Conservation (phyloP, 2,888 invertebrate genomes). For the Cantharis flavilabris region DNA sequence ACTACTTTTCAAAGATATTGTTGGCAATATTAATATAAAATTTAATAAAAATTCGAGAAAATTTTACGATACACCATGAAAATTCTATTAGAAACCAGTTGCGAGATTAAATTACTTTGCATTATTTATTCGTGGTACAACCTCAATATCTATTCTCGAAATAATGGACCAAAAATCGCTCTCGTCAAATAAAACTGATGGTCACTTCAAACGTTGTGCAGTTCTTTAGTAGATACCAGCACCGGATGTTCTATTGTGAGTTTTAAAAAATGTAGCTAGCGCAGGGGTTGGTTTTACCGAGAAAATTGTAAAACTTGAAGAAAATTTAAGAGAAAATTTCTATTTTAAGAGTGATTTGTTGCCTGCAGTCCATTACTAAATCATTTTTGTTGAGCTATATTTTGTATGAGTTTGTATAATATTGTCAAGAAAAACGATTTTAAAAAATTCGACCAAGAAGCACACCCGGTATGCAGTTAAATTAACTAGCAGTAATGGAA, state of each 20-base stretch:
- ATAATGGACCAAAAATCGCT: not conserved
- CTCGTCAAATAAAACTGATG: not conserved
- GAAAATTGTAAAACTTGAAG: not conserved
- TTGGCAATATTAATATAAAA: not conserved
- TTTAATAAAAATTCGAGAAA: not conserved
- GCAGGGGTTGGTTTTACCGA: not conserved
- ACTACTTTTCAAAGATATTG: not conserved
- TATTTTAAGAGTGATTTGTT: not conserved
- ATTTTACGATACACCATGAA: not conserved
- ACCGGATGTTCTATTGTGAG: not conserved
- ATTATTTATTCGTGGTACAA: not conserved
- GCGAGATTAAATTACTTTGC: not conserved
- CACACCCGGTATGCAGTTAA: not conserved
- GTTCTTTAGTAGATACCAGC: not conserved
- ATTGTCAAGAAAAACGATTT: not conserved
- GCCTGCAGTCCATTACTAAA: not conserved
- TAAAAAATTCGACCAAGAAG: not conserved
- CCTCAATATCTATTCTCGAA: not conserved
- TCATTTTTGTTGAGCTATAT: not conserved
- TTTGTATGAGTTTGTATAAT: not conserved
- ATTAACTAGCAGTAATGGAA: not conserved
- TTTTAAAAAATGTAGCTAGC: not conserved
- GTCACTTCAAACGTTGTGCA: not conserved
- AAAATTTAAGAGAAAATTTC: not conserved
- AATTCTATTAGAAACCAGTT: not conserved